phyloP scores from a whole-genome alignment of 2,113 vertebrate genomes.

The Pithys albifrons region DNA sequence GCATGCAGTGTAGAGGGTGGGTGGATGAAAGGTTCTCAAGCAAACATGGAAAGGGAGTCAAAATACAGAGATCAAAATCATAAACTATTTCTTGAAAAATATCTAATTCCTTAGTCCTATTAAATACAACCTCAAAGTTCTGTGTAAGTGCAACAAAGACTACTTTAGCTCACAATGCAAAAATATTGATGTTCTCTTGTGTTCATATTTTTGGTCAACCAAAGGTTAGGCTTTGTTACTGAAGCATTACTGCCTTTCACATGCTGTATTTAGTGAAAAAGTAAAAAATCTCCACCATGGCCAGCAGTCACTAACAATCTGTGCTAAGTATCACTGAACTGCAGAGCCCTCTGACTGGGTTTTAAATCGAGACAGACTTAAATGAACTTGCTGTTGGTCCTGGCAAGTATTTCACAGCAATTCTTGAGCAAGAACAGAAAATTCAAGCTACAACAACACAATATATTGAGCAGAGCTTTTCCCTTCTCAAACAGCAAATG shows the following conservation, averaged over 20 bases:
- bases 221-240: not conserved
- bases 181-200: fast-evolving
- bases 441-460: not conserved
- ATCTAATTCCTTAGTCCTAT: conserved; percentile 7
- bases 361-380: not conserved
- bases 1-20: not conserved
- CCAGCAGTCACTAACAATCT: not conserved
- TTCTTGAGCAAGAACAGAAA: not conserved
- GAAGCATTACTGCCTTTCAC: not conserved
- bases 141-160: not conserved
- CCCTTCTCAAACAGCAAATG: not conserved
- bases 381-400: not conserved
- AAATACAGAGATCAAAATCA: conserved; percentile 58
- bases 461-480: not conserved
- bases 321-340: not conserved
- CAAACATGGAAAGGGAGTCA: not conserved
- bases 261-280: not conserved
- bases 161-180: not conserved
- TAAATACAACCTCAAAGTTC: conserved; percentile 15
- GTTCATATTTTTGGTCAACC: not conserved
- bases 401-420: not conserved
- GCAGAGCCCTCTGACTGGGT: not conserved
- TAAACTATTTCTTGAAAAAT: conserved; percentile 38
- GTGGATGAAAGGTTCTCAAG: conserved; percentile 35
- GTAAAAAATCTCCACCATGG: not conserved